phyloP scores from a whole-genome alignment of 2,113 vertebrate species.

The Otolemur garnettii region DNA sequence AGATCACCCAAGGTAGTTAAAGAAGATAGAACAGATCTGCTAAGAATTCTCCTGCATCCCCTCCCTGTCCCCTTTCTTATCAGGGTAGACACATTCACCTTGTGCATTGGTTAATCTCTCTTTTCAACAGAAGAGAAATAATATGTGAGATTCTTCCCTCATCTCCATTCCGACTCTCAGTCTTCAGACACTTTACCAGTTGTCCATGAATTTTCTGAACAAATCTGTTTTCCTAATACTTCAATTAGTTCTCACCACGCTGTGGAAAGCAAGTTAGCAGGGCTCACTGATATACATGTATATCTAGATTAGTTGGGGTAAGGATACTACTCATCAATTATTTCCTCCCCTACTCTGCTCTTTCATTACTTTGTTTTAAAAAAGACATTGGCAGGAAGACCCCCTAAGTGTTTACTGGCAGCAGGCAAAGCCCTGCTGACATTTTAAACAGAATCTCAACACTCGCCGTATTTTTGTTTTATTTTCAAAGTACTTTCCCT shows the following conservation, averaged over 20 bases:
- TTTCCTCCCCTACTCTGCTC: slow-evolving; percentile 17
- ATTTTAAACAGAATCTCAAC: slow-evolving; percentile 6
- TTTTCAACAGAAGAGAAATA: slow-evolving; percentile 49
- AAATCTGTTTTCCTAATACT: not conserved
- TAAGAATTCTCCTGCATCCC: not conserved
- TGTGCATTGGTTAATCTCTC: not conserved
- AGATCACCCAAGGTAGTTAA: not conserved
- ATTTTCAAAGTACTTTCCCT: slow-evolving; percentile 29
- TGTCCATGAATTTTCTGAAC: not conserved
- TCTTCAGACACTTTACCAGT: not conserved
- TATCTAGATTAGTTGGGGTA: not conserved
- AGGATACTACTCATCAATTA: not conserved
- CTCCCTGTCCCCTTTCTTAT: not conserved
- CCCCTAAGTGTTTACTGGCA: not conserved
- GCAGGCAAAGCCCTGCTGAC: not conserved
- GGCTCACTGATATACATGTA: not conserved
- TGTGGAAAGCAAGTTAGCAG: not conserved
- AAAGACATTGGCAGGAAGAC: not conserved
- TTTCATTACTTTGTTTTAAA: slow-evolving; percentile 2
- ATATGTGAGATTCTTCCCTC: not conserved
- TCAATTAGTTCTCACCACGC: not conserved
- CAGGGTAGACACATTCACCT: not conserved
- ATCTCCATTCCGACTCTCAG: not conserved
- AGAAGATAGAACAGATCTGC: not conserved
- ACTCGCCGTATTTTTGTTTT: not conserved